Evolutionary conservation across 2,888 invertebrate genomes (phyloP), one percentile per base, ranked within the genome.

Genomic region (Nasonovia ribisnigri): DNA sequence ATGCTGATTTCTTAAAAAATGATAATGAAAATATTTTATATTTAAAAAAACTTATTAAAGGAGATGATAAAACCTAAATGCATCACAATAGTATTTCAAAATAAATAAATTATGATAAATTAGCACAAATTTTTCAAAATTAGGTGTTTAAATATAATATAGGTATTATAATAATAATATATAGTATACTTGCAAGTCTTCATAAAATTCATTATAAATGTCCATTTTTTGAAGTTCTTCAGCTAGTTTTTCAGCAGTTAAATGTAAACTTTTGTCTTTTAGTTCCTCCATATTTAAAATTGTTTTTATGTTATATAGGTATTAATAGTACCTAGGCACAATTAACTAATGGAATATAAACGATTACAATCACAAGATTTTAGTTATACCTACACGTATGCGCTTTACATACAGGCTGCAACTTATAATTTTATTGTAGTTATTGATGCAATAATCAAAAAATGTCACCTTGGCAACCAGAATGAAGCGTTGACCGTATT

Each of bases 111-210:
- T 29, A 4, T 86, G 4, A 86, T 86, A 29, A 13, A 42, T 36
- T 60, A 11, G 29, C 29, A 13, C 16, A n/a, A 0, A 84, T 84
- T 84, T 24, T 24, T 84, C 10, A 84, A 84, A 6, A 29, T 60
- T 29, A 60, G 29, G 3, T 29, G 29, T 0, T 29, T 60, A 60
- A 60, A 60, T 60, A 60, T 29, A 16, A 16, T 67, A 51, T 51
- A 54, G 20, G 2, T 48, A 48, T 48, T 48, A 16, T 48, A 51
- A 16, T 51, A 8, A n/a, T n/a, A n/a, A n/a, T 20, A 36, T 36
- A n/a, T n/a, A n/a, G n/a, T n/a, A n/a, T 60, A 97, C 98, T 97
- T 98, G 98, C 95, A 98, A 97, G 95, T 98, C 97, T 95, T 97
- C 97, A 95, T 97, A 98, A 95, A 98, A 97, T 94, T 97, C 97